Evolutionary conservation across 2,797 vertebrate genomes (phyloP).

Genomic region (Anabas testudineus): DNA sequence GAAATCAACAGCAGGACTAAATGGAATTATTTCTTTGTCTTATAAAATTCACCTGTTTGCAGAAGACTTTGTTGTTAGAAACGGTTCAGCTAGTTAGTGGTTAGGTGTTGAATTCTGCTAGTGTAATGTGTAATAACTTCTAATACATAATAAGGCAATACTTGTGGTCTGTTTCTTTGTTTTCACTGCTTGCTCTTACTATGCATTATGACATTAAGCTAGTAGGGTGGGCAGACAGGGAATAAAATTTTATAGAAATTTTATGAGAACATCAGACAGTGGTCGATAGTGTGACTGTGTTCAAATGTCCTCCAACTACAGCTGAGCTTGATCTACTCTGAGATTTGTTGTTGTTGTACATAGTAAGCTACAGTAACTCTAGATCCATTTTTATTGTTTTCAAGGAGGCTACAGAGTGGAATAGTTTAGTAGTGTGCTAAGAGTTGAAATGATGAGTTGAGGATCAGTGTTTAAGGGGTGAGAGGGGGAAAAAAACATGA

Average conservation of each 20-base stretch:
- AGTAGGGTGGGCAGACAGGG: not conserved
- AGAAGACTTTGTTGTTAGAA: conserved; percentile 22
- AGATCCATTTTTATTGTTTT: conserved; percentile 27
- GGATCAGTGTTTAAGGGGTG: conserved; percentile 12
- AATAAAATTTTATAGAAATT: not conserved
- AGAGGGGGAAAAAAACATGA: conserved; percentile 26
- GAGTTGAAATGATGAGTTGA: conserved; percentile 8
- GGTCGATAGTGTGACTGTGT: conserved; percentile 9
- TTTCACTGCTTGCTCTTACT: conserved; percentile 7
- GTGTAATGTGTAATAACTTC: not conserved
- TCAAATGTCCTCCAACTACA: conserved; percentile 6
- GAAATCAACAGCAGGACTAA: conserved; percentile 54
- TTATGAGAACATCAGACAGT: conserved; percentile 12
- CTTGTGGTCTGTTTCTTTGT: not conserved
- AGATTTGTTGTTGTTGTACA: conserved; percentile 16
- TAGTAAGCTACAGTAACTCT: conserved; percentile 6
- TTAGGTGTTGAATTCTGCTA: not conserved
- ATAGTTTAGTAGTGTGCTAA: conserved; percentile 14
- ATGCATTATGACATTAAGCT: conserved; percentile 5
- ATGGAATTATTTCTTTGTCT: conserved; percentile 31
- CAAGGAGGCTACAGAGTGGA: conserved; percentile 10
- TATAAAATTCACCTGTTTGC: conserved; percentile 7
- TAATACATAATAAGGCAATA: no score
- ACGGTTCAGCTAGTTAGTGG: not conserved
- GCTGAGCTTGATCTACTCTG: not conserved